These are phyloP conservation scores for Seira musarum DNA, from an alignment of 2,888 invertebrate species.

Conservation along the genomic window DNA sequence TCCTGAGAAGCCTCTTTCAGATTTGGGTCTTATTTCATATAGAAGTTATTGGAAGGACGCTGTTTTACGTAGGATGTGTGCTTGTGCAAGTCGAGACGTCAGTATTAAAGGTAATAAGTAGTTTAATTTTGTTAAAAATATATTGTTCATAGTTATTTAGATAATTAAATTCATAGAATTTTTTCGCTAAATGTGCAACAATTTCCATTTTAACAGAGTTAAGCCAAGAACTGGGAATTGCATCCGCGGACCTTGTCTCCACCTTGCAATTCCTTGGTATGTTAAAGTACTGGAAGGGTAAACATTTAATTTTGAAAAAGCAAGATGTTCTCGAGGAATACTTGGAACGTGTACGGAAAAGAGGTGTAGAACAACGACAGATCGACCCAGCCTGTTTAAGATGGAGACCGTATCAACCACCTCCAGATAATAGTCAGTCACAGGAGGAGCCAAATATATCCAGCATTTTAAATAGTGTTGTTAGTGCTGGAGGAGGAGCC, in stretches of 20 bases:
- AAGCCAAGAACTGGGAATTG: conserved; percentile 67
- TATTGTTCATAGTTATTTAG: no score
- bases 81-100: conserved; percentile 89
- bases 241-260: conserved; percentile 87
- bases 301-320: conserved; percentile 95
- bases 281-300: conserved; percentile 99
- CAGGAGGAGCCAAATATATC: conserved; percentile 55
- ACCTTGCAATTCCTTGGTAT: conserved; percentile 96
- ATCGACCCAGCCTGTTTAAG: conserved; percentile 90
- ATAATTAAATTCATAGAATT: neutral
- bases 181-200: neutral
- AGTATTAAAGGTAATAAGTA: conserved; percentile 86
- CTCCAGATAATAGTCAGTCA: conserved; percentile 58
- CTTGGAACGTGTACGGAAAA: conserved; percentile 85
- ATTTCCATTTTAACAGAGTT: conserved; percentile 51
- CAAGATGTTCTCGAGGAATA: conserved; percentile 97
- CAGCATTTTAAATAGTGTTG: conserved; percentile 60
- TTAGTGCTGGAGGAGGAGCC: conserved; percentile 53
- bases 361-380: conserved; percentile 85
- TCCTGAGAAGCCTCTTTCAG: conserved; percentile 98
- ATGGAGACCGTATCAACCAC: conserved; percentile 82
- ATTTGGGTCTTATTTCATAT: conserved; percentile 97
- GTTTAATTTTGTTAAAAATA: neutral
- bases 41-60: conserved; percentile 99
- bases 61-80: conserved; percentile 90